Conservation (phyloP, 2,888 invertebrate species). For the Dynastes maya region DNA sequence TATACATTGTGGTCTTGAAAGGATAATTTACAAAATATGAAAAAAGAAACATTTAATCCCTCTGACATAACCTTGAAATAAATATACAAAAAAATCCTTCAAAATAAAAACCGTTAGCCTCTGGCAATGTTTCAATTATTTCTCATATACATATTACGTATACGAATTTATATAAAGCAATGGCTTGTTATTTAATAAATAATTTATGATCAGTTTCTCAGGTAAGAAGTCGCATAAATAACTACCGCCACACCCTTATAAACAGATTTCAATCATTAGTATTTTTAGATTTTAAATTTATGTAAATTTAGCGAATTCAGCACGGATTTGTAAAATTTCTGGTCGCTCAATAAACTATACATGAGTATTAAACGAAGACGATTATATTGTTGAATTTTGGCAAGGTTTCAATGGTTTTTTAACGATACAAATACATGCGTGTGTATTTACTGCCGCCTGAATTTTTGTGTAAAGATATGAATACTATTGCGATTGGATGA, state of each 20-base stretch:
- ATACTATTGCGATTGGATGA: too few relatives aligned
- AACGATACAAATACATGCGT: neutral
- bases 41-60: too few relatives aligned
- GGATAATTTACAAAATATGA: too few relatives aligned
- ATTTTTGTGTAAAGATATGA: too few relatives aligned
- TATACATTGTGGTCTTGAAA: too few relatives aligned
- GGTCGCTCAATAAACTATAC: neutral
- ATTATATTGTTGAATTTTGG: neutral
- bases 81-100: neutral
- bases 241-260: neutral
- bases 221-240: neutral
- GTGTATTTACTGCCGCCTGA: neutral
- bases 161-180: neutral
- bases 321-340: neutral
- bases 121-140: conserved; percentile 22
- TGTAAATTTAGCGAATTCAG: conserved; percentile 2
- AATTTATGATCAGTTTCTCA: neutral
- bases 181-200: conserved; percentile 17
- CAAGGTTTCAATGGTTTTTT: conserved; percentile 1
- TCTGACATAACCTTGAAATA: too few relatives aligned
- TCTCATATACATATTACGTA: neutral
- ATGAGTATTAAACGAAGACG: neutral
- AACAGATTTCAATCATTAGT: neutral
- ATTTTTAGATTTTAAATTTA: conserved; percentile 26
- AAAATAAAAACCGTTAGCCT: neutral